These are phyloP conservation scores for Sipha flava DNA, from an alignment of 1,140 invertebrate species.

Conservation along the genomic window DNA sequence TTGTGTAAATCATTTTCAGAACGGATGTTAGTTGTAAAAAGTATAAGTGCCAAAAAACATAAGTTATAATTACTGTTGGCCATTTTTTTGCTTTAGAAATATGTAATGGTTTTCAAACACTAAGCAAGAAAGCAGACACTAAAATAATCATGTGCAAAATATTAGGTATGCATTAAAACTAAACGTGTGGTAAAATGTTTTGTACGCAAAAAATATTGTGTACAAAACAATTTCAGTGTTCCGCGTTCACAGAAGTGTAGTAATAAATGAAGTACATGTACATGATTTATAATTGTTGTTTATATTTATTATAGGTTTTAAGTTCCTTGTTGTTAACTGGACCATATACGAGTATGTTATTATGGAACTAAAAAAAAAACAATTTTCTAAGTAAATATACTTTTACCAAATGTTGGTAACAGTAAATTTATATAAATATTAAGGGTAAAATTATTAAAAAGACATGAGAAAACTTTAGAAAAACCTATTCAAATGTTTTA, in stretches of 20 bases:
- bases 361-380: neutral
- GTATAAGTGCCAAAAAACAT: neutral
- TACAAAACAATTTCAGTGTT: neutral
- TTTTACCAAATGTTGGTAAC: neutral
- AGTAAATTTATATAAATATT: too few species aligned
- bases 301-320: neutral
- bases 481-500: too few species aligned
- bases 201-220: neutral
- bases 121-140: neutral
- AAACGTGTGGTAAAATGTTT: neutral
- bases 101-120: neutral
- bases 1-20: constrained; percentile 13
- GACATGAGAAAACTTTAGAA: too few species aligned
- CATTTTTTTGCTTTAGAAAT: neutral
- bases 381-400: neutral
- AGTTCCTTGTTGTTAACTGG: constrained; percentile 15
- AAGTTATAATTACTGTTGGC: neutral
- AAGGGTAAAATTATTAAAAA: too few species aligned
- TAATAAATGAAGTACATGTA: neutral
- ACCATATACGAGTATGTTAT: too few species aligned
- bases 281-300: neutral
- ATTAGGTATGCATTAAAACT: neutral
- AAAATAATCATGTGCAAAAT: neutral
- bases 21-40: neutral
- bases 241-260: neutral